phyloP scores from a whole-genome alignment of 2,797 vertebrate genomes.

The Urosaurus nigricauda region DNA sequence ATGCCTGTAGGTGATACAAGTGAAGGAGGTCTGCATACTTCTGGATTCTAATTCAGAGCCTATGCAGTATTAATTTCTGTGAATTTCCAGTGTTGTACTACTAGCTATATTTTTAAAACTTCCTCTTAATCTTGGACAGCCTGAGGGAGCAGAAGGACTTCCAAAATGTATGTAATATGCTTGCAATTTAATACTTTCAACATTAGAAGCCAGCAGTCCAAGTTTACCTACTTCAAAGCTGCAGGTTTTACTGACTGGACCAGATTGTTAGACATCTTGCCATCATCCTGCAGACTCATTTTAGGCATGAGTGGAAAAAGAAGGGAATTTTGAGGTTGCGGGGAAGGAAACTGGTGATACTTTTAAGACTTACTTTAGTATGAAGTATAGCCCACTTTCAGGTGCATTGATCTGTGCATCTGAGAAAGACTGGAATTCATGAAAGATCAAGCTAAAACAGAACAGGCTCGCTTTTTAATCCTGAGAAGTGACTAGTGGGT shows the following conservation, averaged over 20 bases:
- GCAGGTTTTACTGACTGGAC: neutral
- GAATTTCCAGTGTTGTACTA: neutral
- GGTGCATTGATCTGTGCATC: too few species aligned
- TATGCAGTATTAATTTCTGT: neutral
- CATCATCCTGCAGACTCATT: conserved; percentile 53
- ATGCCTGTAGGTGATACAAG: neutral
- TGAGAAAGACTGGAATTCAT: too few species aligned
- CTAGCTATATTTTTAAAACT: neutral
- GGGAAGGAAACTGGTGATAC: too few species aligned
- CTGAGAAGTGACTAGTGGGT: too few species aligned
- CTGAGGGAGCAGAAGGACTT: neutral
- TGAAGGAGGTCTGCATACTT: neutral
- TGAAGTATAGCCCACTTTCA: too few species aligned
- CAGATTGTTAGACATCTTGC: conserved; percentile 15
- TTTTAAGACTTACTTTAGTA: too few species aligned
- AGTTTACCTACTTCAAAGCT: neutral
- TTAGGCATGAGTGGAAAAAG: too few species aligned
- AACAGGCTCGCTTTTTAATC: too few species aligned
- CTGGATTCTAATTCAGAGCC: neutral
- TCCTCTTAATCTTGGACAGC: neutral
- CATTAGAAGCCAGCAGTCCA: neutral
- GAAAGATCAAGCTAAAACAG: too few species aligned
- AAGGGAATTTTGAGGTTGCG: too few species aligned
- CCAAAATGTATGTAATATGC: neutral
- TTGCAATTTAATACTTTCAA: conserved; percentile 2